Conservation (phyloP, 2,888 invertebrate species). For the Apamea epomidion region DNA sequence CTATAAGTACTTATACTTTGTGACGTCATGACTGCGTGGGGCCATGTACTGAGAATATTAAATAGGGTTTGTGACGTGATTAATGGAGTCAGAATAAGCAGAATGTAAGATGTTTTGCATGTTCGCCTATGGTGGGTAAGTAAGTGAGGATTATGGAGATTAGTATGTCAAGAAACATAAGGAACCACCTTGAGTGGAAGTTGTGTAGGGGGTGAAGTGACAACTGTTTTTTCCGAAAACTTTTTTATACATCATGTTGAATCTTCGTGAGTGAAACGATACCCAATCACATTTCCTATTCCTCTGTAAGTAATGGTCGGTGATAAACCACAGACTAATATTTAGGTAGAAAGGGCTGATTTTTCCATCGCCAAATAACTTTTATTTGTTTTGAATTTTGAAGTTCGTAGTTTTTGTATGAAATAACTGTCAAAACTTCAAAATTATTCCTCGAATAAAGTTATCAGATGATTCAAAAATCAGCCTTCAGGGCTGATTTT, state of each 20-base stretch:
- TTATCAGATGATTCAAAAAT: no score
- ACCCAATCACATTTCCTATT: background rate
- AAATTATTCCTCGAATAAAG: no score
- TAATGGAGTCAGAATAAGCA: conserved; percentile 50
- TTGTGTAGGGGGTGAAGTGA: background rate
- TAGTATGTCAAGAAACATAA: background rate
- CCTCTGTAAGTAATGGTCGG: background rate
- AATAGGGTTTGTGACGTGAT: conserved; percentile 56
- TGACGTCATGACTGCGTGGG: conserved; percentile 36
- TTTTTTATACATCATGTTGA: background rate
- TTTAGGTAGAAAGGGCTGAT: background rate
- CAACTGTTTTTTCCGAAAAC: background rate
- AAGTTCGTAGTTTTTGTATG: no score
- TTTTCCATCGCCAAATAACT: no score
- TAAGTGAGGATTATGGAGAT: conserved; percentile 8
- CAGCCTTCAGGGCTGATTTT: no score
- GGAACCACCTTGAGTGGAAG: background rate
- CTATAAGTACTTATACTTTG: conserved; percentile 21
- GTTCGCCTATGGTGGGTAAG: conserved; percentile 4
- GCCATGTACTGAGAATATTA: conserved; percentile 59
- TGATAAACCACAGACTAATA: background rate
- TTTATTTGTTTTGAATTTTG: no score
- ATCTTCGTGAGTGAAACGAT: background rate
- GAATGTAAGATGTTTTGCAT: conserved; percentile 48
- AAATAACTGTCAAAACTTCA: no score